Base-by-base conservation (phyloP, 2,113 vertebrate species). In the Chinchilla lanigera region DNA sequence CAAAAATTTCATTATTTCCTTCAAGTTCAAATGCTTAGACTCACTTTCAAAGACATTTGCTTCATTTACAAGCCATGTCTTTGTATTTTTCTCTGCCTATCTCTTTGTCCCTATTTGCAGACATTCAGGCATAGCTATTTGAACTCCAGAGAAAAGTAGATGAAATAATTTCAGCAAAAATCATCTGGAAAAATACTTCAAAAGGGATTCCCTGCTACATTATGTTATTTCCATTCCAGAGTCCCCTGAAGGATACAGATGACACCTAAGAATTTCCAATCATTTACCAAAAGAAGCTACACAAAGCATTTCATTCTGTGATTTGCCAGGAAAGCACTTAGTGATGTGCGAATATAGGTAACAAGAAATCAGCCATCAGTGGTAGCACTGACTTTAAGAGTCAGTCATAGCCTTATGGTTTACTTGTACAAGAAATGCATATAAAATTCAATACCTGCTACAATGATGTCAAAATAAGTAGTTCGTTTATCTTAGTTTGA, bases 241-340 rank as follows among this genome's bases (percentile, higher is more conserved):
- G 24, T 81, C 28, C 16, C 47, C 52, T 35, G 13, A 19, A 61
- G 73, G n/a, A 85, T 73, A 84, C 80, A 95, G 87, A 95, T 73
- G 63, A 77, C 81, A 90, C 63, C 86, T 61, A 61, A 61, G 75
- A 80, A 92, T 95, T 97, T 71, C 78, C 26, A 84, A 56, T 85
- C 80, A 90, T 93, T 92, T 90, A 90, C 67, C 71, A 86, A 95
- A 97, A 93, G 81, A 90, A 75, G 89, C 50, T 82, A 90, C 38
- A 86, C 22, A 61, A 83, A 84, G 47, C 56, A 90, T 90, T 96
- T 80, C 30, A 89, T 94, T 97, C 71, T 82, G 22, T 69, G 89
- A 77, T n/a, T 83, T 97, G 26, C 41, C 86, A 90, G 95, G 60
- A 96, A 86, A 95, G 84, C 54, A 69, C 14, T 73, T 30, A 86